Percentiles rank a stretch among this genome's conserved stretches.
Conservation (phyloP, 2,113 vertebrate species). For the Trichomycterus rosablanca region DNA sequence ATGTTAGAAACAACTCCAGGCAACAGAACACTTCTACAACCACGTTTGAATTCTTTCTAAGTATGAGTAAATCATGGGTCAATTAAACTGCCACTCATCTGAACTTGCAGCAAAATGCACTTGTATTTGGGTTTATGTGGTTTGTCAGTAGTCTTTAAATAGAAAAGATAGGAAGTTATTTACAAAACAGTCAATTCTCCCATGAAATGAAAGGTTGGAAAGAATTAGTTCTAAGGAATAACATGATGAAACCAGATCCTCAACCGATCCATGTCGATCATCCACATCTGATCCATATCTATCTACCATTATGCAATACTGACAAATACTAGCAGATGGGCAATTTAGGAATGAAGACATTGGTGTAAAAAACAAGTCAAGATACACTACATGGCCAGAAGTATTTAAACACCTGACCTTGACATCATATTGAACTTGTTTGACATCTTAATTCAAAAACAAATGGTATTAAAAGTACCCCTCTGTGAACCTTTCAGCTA, state of each 20-base stretch:
- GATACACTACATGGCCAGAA: not conserved
- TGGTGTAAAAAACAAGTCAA: constrained; percentile 2
- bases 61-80: not conserved
- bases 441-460: no score
- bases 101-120: no score
- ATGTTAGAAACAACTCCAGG: constrained; percentile 7
- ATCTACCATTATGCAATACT: not conserved
- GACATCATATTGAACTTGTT: no score
- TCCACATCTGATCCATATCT: no score
- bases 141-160: no score
- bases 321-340: not conserved
- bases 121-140: not conserved
- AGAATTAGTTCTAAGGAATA: not conserved
- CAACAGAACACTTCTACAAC: not conserved
- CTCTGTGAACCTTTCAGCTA: no score
- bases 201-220: not conserved
- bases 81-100: not conserved
- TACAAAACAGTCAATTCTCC: no score
- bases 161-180: no score
- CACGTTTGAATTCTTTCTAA: constrained; percentile 5
- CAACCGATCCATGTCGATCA: no score
- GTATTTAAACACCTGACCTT: no score
- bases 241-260: not conserved
- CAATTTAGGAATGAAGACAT: not conserved
- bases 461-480: no score